Base-by-base conservation (phyloP, 2,797 vertebrate genomes). In the Discoglossus pictus region DNA sequence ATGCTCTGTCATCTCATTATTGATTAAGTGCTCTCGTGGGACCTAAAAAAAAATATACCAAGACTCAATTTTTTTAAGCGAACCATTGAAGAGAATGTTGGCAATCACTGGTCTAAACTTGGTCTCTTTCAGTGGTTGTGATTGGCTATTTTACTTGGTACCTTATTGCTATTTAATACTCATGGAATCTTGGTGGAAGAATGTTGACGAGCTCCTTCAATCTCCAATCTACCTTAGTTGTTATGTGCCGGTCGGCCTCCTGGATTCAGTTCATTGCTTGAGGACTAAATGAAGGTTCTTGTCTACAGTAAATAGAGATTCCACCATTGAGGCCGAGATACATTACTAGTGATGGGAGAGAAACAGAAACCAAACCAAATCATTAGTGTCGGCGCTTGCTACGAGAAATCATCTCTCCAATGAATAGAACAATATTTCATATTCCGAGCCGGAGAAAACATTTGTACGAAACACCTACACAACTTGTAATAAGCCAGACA, bases 271-370 rank as follows among this genome's bases (percentile, higher is more conserved):
- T 51, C 25, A 52, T 46, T 39, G 31, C 56, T 60, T 38, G 21
- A 50, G 67, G 59, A 50, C 21, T 18, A 47, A 35, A 27, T 69
- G 59, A 63, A 70, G 60, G 67, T 55, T 60, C 50, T 34, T 42
- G 12, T 54, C 66, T 62, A 6, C 50, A 21, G 42, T 48, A 63
- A 70, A 63, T 35, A 6, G 31, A 39, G 47, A 53, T 25, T 39
- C 58, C 27, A 38, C 39, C 66, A 34, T 18, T 42, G 21, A 40
- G 42, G 40, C 59, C 43, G 15, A 61, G 67, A 70, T 40, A 34
- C 34, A 70, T 63, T 34, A 18, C 51, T 43, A 7, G 35, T 54
- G 56, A 70, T 48, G 31, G 35, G 23, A 63, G 46, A 23, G 43
- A 63, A 53, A 59, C 6, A 27, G 11, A 25, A 46, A 40, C 48